Evolutionary conservation across 2,888 invertebrate species (phyloP), one percentile per base, ranked within the genome.

Genomic region (Xestia rhomboidea): DNA sequence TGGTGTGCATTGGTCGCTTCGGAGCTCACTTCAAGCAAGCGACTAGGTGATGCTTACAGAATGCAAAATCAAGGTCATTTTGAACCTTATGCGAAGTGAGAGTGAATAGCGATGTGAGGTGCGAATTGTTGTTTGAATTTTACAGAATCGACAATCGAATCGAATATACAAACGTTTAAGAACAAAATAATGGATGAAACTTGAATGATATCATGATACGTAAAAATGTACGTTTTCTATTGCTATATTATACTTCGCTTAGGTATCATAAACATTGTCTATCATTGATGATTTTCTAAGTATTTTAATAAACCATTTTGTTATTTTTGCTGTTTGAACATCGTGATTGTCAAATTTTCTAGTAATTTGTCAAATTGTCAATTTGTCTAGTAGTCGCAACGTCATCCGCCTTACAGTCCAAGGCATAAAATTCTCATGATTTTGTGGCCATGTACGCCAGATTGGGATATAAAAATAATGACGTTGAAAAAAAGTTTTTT

Each of bases 371-470:
- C n/a, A n/a, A n/a, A n/a, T n/a, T n/a, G n/a, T n/a, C n/a, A n/a
- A n/a, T n/a, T 79, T 72, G 72, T 46, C 71, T 63, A 63, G 72
- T 77, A 54, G 62, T 68, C 13, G 54, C n/a, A 73, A 73, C n/a
- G 24, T 54, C 5, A 3, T 41, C 18, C 11, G 24, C 21, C 4
- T 38, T n/a, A n/a, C n/a, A n/a, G n/a, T n/a, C n/a, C n/a, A n/a
- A n/a, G n/a, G n/a, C n/a, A n/a, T n/a, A n/a, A n/a, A n/a, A n/a
- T n/a, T n/a, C n/a, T n/a, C n/a, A n/a, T n/a, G n/a, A n/a, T n/a
- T n/a, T n/a, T n/a, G n/a, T n/a, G 24, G 51, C 13, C n/a, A 5
- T 5, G n/a, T n/a, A n/a, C 54, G 13, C 13, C n/a, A n/a, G 54
- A 54, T 5, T 13, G n/a, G 13, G 4, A n/a, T 46, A 15, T 46